Evolutionary conservation across 2,888 invertebrate genomes (phyloP).

Genomic region (Tenthredo distinguenda): DNA sequence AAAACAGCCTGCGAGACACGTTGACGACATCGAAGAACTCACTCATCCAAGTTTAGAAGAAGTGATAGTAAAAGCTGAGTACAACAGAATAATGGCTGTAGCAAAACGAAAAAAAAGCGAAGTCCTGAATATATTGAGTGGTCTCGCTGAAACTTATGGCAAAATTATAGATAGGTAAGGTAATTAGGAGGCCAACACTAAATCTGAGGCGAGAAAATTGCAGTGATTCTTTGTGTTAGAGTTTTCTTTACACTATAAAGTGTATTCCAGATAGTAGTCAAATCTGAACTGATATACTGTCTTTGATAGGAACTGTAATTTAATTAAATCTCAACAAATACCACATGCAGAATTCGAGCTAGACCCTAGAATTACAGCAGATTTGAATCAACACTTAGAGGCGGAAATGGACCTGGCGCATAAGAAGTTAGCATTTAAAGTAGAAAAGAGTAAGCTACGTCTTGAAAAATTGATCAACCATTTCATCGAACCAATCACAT

Average conservation of each 20-base stretch:
- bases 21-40: conserved; percentile 76
- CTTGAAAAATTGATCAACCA: conserved; percentile 83
- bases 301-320: conserved; percentile 79
- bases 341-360: conserved; percentile 83
- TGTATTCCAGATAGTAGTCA: conserved; percentile 25
- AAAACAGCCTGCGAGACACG: conserved; percentile 57
- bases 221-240: background rate
- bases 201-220: background rate
- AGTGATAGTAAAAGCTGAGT: conserved; percentile 84
- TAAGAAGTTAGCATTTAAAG: conserved; percentile 84
- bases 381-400: conserved; percentile 82
- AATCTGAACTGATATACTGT: conserved; percentile 31
- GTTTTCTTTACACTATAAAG: background rate
- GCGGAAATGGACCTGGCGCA: conserved; percentile 83
- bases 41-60: conserved; percentile 82
- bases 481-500: conserved; percentile 83
- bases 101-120: conserved; percentile 84
- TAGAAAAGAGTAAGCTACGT: conserved; percentile 85
- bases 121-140: conserved; percentile 80
- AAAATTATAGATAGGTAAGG: conserved; percentile 80
- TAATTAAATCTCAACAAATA: conserved; percentile 83
- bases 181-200: background rate
- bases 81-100: conserved; percentile 82
- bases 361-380: conserved; percentile 84
- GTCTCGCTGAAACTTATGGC: conserved; percentile 81